Evolutionary conservation across 1,140 invertebrate genomes (phyloP).

Genomic region (Amyelois transitella): DNA sequence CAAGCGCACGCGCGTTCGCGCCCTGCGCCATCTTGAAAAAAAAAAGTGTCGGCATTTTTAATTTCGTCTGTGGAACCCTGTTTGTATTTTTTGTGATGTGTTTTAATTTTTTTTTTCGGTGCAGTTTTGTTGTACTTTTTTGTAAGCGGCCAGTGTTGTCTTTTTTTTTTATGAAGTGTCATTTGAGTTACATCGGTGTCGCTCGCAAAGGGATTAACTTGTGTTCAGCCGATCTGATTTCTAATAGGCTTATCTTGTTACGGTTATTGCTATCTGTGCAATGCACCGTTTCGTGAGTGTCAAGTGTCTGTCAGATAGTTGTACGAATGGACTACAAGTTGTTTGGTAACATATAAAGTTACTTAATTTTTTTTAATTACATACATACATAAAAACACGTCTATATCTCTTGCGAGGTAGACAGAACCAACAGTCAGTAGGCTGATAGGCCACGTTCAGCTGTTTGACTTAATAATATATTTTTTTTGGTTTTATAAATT

Average conservation of each 20-base stretch:
- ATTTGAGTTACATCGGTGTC: neutral
- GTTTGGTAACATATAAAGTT: too few relatives aligned
- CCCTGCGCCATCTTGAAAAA: conserved; percentile 19
- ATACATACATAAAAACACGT: too few relatives aligned
- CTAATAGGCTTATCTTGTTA: conserved; percentile 3
- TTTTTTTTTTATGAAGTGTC: neutral
- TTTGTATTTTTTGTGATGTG: neutral
- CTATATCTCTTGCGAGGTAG: too few relatives aligned
- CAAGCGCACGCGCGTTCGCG: conserved; percentile 40
- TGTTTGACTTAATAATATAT: too few relatives aligned
- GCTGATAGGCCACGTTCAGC: too few relatives aligned
- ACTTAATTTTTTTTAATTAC: too few relatives aligned
- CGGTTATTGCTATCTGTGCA: neutral
- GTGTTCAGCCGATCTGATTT: neutral
- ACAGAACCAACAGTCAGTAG: too few relatives aligned
- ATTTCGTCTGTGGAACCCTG: neutral
- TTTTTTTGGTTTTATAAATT: too few relatives aligned
- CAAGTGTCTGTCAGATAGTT: neutral
- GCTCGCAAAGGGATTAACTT: neutral
- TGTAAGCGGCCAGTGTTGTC: neutral
- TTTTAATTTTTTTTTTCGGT: neutral
- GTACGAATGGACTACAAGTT: neutral
- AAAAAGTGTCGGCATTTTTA: conserved; percentile 9
- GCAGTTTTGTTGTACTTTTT: neutral
- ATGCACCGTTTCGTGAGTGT: conserved; percentile 1